Base-by-base conservation (phyloP, 1,140 invertebrate genomes). In the Musca vetustissima region DNA sequence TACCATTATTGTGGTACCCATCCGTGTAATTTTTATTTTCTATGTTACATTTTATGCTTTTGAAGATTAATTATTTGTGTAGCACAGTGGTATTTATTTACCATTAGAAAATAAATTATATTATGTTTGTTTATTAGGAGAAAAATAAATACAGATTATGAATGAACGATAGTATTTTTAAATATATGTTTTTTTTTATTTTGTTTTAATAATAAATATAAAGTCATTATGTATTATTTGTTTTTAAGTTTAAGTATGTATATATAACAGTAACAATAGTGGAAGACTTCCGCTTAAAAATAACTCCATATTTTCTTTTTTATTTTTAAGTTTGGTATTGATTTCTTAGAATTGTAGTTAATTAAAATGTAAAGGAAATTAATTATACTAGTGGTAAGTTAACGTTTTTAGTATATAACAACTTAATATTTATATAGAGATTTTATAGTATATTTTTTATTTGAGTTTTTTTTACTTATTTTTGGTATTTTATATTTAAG, bases 241-340 rank as follows among this genome's bases (percentile, higher is more conserved):
- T 61, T 61, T 61, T 61, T 61, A 61, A 61, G 36, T 61, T 43
- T 61, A 43, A 43, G 36, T 43, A 43, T 43, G 36, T 43, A 43
- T 43, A 61, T 61, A 43, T 61, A 61, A 61, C 57, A 61, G 57
- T 61, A 61, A 61, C 57, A 61, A 36, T 61, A 61, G 57, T 61
- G 57, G 57, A 61, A 61, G 57, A 61, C 57, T 61, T 61, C 57
- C 57, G 57, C 57, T 61, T 61, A 61, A 43, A 61, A 61, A 61
- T 36, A 36, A 61, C n/a, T 61, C 24, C 28, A 17, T 19, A 1
- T 43, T 61, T 59, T n/a, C 32, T 32, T 61, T 59, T 28, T 59
- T 55, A 11, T 24, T 25, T 55, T 55, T 55, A 22, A 14, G 21
- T 24, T 24, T 4, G 4, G 28, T 4, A 11, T 43, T 43, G 36